Conservation (phyloP, 2,797 vertebrate genomes). For the Enoplosus armatus region DNA sequence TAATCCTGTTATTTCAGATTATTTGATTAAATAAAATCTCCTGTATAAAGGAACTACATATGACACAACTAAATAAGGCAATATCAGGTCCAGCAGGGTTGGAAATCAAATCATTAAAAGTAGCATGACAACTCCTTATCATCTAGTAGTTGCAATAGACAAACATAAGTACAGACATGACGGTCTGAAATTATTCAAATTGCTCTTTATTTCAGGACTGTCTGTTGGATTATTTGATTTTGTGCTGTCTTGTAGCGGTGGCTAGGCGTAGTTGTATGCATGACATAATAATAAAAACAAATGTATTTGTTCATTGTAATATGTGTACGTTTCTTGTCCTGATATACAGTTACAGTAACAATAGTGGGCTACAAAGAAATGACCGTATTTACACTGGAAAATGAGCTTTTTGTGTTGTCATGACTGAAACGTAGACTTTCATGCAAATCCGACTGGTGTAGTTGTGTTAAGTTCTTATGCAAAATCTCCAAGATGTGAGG, state of each 20-base stretch:
- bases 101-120: background rate
- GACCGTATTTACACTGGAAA: constrained; percentile 32
- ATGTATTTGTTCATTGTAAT: background rate
- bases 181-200: background rate
- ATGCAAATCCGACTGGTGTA: constrained; percentile 31
- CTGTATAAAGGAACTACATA: background rate
- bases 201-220: background rate
- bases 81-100: background rate
- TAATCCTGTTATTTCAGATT: background rate
- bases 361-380: background rate
- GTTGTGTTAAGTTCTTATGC: constrained; percentile 9
- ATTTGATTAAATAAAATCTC: background rate
- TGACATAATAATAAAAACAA: background rate
- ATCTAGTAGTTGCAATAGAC: background rate
- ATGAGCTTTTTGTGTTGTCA: constrained; percentile 3
- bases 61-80: background rate
- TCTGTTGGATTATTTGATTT: background rate
- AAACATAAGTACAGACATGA: background rate
- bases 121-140: background rate
- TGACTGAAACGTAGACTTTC: constrained; percentile 17
- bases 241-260: background rate
- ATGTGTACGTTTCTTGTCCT: background rate
- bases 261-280: background rate
- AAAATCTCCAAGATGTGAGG: constrained; percentile 27
- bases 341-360: background rate